Percentiles rank a stretch among this genome's conserved stretches.
Conservation (phyloP, 2,888 invertebrate species). For the Orthosia gracilis region DNA sequence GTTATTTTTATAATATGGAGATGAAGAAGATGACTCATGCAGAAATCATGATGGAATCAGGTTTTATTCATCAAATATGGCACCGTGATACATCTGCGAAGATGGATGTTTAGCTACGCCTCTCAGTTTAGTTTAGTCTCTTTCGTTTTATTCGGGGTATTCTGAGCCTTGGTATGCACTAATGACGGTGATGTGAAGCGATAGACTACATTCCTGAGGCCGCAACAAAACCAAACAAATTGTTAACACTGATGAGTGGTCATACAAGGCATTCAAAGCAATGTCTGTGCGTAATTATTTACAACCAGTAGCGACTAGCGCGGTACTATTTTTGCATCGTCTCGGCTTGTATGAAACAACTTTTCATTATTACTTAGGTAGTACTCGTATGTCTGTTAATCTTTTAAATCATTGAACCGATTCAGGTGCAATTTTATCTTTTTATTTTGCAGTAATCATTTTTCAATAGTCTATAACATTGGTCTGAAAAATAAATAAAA, state of each 20-base stretch:
- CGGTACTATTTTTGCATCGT: slow-evolving; percentile 57
- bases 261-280: slow-evolving; percentile 64
- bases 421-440: slow-evolving; percentile 39
- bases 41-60: slow-evolving; percentile 38
- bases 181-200: slow-evolving; percentile 74
- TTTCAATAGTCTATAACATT: no score
- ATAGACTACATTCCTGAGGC: slow-evolving; percentile 73
- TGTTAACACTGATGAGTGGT: slow-evolving; percentile 69
- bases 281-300: slow-evolving; percentile 69
- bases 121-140: slow-evolving; percentile 57
- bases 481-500: no score
- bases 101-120: slow-evolving; percentile 69
- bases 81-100: slow-evolving; percentile 42
- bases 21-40: slow-evolving; percentile 30
- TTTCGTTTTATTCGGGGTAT: slow-evolving; percentile 81
- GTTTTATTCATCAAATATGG: slow-evolving; percentile 52
- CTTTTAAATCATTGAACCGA: slow-evolving; percentile 54
- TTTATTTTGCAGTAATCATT: slow-evolving; percentile 5
- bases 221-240: slow-evolving; percentile 74
- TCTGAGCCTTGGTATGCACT: slow-evolving; percentile 78
- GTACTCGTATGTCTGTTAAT: slow-evolving; percentile 34
- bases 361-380: slow-evolving; percentile 50
- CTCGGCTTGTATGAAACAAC: slow-evolving; percentile 53
- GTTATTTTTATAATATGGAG: slow-evolving; percentile 25
- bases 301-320: slow-evolving; percentile 64